Evolutionary conservation across 2,113 vertebrate genomes (phyloP).

Genomic region (Sylvia atricapilla): DNA sequence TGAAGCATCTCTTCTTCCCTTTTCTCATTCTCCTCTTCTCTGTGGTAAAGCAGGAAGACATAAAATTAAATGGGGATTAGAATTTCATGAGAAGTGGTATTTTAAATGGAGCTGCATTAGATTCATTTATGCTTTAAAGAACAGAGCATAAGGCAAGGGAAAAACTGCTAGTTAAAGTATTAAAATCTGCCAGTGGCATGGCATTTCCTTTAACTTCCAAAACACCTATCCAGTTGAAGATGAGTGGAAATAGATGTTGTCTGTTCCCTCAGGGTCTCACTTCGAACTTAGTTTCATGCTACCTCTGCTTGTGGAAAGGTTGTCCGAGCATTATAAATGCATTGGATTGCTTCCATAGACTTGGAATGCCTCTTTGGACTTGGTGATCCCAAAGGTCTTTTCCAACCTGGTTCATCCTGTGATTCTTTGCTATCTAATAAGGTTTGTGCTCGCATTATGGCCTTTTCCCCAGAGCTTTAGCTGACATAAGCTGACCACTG

Average conservation of each 20-base stretch:
- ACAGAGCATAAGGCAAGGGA: not conserved
- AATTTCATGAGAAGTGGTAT: not conserved
- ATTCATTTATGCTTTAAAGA: not conserved
- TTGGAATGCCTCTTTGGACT: not conserved
- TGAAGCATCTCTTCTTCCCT: not conserved
- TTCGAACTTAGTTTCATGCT: not conserved
- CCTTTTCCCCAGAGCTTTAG: too few relatives aligned
- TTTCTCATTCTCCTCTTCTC: not conserved
- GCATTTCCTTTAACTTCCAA: conserved; percentile 22
- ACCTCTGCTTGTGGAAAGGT: not conserved
- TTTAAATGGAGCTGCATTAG: not conserved
- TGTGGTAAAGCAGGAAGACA: not conserved
- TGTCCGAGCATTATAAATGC: not conserved
- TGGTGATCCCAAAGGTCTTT: too few relatives aligned
- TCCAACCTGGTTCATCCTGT: too few relatives aligned
- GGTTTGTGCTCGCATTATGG: too few relatives aligned
- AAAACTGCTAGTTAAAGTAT: not conserved
- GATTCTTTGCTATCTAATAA: too few relatives aligned
- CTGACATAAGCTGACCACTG: not conserved
- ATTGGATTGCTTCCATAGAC: not conserved
- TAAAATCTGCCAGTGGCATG: not conserved
- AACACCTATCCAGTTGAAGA: not conserved
- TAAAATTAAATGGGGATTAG: not conserved
- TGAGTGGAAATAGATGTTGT: not conserved
- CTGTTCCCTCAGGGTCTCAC: not conserved